phyloP scores from a whole-genome alignment of 2,797 vertebrate species.

The Podarcis siculus region DNA sequence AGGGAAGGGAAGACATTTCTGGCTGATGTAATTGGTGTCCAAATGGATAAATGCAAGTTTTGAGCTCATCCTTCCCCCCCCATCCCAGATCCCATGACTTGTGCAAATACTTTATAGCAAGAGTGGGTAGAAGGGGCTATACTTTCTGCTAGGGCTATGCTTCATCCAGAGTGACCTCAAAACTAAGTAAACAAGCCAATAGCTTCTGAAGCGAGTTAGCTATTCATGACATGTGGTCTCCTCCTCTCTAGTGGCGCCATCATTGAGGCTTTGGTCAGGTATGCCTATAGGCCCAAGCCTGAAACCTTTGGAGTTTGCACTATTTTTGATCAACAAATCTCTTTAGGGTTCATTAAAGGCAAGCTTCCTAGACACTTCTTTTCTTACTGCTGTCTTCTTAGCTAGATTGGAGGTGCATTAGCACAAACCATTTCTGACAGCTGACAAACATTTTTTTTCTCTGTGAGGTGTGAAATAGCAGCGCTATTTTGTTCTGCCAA shows the following conservation, averaged over 20 bases:
- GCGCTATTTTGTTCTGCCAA: conserved; percentile 12
- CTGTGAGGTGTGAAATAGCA: conserved; percentile 17
- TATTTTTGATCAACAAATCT: conserved; percentile 24
- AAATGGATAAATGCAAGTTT: too few relatives aligned
- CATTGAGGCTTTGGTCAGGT: background rate
- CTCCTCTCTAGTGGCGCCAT: background rate
- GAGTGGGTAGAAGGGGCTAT: too few relatives aligned
- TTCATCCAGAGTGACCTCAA: background rate
- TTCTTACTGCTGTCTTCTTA: background rate
- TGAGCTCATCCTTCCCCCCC: too few relatives aligned
- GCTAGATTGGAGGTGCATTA: background rate
- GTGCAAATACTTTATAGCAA: too few relatives aligned
- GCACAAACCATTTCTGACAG: conserved; percentile 29
- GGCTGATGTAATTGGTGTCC: too few relatives aligned
- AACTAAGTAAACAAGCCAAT: background rate
- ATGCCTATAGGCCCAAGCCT: background rate
- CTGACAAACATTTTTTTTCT: conserved; percentile 10
- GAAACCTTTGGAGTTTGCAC: background rate
- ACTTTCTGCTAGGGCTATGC: background rate
- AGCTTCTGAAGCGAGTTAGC: background rate
- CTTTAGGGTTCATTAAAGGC: conserved; percentile 27
- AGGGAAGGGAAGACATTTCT: too few relatives aligned
- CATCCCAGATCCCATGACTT: too few relatives aligned
- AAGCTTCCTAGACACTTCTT: background rate
- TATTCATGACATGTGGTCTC: background rate